phyloP scores from a whole-genome alignment of 2,113 vertebrate genomes.

The Sitta europaea region DNA sequence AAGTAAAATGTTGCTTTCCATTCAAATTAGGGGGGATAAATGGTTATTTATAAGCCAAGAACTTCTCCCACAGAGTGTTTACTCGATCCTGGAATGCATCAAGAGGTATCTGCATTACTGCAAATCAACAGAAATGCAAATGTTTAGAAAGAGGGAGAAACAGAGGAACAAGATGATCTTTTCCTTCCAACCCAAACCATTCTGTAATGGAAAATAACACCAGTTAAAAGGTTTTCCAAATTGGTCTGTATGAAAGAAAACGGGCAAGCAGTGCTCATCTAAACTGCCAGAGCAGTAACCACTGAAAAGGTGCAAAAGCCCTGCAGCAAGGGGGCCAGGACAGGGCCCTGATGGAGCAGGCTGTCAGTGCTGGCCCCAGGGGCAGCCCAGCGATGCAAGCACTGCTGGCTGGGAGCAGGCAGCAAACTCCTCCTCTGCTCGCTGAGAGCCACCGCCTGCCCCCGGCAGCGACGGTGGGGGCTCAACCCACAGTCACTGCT shows the following conservation, averaged over 20 bases:
- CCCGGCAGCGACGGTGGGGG: rapidly evolving
- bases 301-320: background rate
- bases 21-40: background rate
- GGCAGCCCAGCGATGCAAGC: background rate
- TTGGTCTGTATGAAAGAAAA: background rate
- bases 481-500: background rate
- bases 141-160: background rate
- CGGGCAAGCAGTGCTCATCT: background rate
- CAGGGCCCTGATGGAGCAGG: background rate
- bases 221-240: background rate
- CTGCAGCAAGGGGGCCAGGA: background rate
- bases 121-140: background rate
- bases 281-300: background rate
- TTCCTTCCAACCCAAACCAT: background rate
- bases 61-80: background rate
- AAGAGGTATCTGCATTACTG: background rate
- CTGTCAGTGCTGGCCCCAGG: background rate
- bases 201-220: background rate
- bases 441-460: background rate
- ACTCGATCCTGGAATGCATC: background rate
- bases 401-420: rapidly evolving
- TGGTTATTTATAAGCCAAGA: background rate
- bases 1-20: background rate
- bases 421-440: background rate
- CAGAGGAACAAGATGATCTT: background rate